These are phyloP conservation scores for Camponotus floridanus DNA, from an alignment of 1,140 invertebrate species.

Conservation along the genomic window DNA sequence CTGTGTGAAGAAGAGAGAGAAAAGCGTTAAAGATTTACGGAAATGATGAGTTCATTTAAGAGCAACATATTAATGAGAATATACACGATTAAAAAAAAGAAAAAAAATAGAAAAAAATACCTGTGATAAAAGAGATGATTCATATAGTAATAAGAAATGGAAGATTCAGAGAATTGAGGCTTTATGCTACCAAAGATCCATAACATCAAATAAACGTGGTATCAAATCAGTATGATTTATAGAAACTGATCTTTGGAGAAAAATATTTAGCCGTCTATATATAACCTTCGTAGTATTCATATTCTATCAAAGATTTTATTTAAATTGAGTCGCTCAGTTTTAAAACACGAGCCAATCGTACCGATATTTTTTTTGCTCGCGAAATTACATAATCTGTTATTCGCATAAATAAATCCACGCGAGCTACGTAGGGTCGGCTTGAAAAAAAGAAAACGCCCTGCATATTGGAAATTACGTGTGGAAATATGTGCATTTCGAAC, in stretches of 20 bases:
- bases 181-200: slow-evolving; percentile 3
- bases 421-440: slow-evolving; percentile 11
- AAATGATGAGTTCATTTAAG: background rate
- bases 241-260: background rate
- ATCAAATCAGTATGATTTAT: slow-evolving; percentile 11
- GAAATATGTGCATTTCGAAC: background rate
- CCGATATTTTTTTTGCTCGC: background rate
- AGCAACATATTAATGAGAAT: background rate
- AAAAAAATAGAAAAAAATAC: background rate
- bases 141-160: background rate
- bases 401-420: background rate
- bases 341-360: background rate
- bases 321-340: background rate
- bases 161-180: background rate
- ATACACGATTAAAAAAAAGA: background rate
- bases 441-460: slow-evolving; percentile 5
- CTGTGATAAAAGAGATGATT: background rate
- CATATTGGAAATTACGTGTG: slow-evolving; percentile 4
- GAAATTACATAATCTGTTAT: background rate
- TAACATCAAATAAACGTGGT: background rate
- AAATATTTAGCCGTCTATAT: background rate
- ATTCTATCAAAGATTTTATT: background rate
- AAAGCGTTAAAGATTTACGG: background rate
- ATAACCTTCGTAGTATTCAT: slow-evolving; percentile 6
- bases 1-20: background rate